These are phyloP conservation scores for Morpho helenor DNA, from an alignment of 2,888 invertebrate species.

Conservation along the genomic window DNA sequence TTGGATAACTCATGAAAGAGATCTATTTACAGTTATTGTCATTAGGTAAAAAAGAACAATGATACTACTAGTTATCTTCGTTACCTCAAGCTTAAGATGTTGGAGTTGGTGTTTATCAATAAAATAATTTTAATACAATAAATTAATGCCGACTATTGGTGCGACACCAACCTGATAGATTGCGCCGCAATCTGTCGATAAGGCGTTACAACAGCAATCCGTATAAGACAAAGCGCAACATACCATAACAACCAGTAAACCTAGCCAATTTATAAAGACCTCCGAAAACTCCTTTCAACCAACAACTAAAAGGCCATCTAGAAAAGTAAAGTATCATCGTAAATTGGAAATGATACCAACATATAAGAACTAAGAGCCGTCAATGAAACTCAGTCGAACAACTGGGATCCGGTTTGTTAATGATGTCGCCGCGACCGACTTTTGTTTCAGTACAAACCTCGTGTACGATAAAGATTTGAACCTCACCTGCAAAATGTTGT, in stretches of 20 bases:
- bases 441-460: slow-evolving; percentile 53
- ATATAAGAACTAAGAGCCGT: slow-evolving; percentile 36
- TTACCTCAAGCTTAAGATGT: no score
- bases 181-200: slow-evolving; percentile 26
- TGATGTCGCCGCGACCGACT: slow-evolving; percentile 57
- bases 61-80: neutral
- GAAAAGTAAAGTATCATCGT: slow-evolving; percentile 13
- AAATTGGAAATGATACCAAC: slow-evolving; percentile 21
- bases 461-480: slow-evolving; percentile 45
- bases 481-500: slow-evolving; percentile 16
- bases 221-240: slow-evolving; percentile 24
- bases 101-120: neutral
- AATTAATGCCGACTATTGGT: slow-evolving; percentile 16
- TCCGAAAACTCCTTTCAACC: slow-evolving; percentile 9
- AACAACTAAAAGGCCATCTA: slow-evolving; percentile 3
- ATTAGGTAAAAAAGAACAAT: no score
- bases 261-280: slow-evolving; percentile 20
- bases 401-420: slow-evolving; percentile 55
- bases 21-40: no score
- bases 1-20: no score
- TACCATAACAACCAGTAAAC: slow-evolving; percentile 25
- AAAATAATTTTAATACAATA: slow-evolving; percentile 10
- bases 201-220: slow-evolving; percentile 27
- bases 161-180: slow-evolving; percentile 20
- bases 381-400: slow-evolving; percentile 49